Evolutionary conservation across 2,888 invertebrate species (phyloP).

Genomic region (Sturmia bella): DNA sequence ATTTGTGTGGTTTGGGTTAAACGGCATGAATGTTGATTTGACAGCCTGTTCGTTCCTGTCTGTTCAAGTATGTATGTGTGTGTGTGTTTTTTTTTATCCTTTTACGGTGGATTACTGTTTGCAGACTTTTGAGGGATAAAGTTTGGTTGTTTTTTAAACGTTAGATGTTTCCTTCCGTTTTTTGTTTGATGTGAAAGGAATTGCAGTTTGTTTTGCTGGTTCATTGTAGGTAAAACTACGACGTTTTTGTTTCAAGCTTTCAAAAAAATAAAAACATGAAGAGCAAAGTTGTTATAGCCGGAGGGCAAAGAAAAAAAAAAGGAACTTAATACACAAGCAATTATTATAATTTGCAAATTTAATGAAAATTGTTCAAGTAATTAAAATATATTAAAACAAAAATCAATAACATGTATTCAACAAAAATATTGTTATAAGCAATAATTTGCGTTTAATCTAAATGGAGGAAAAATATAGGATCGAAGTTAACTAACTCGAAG

Average conservation of each 20-base stretch:
- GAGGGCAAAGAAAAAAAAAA: not conserved
- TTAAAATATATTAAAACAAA: too few species aligned
- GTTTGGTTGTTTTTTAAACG: slow-evolving; percentile 29
- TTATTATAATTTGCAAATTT: slow-evolving; percentile 47
- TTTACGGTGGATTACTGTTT: not conserved
- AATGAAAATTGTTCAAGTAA: too few species aligned
- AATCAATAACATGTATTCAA: too few species aligned
- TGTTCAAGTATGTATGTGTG: too few species aligned
- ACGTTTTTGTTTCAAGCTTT: slow-evolving; percentile 7
- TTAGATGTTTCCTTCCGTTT: slow-evolving; percentile 39
- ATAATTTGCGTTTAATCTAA: too few species aligned
- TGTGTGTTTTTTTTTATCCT: not conserved
- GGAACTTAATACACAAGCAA: slow-evolving; percentile 41
- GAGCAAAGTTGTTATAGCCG: slow-evolving; percentile 58
- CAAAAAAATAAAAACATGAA: slow-evolving; percentile 13
- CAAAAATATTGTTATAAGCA: too few species aligned
- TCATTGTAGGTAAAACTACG: not conserved
- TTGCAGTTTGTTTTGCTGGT: slow-evolving; percentile 36
- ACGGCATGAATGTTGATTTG: slow-evolving; percentile 54
- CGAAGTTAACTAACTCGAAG: too few species aligned
- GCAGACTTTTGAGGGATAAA: slow-evolving; percentile 34
- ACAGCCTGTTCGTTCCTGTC: too few species aligned
- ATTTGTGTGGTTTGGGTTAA: slow-evolving; percentile 40
- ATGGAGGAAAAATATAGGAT: too few species aligned
- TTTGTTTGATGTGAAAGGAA: slow-evolving; percentile 41